Evolutionary conservation across 37 sponge, comb jelly and placozoan genomes (phyloP), one percentile per base, ranked within the genome.

Genomic region (Chondrosia reniformis): DNA sequence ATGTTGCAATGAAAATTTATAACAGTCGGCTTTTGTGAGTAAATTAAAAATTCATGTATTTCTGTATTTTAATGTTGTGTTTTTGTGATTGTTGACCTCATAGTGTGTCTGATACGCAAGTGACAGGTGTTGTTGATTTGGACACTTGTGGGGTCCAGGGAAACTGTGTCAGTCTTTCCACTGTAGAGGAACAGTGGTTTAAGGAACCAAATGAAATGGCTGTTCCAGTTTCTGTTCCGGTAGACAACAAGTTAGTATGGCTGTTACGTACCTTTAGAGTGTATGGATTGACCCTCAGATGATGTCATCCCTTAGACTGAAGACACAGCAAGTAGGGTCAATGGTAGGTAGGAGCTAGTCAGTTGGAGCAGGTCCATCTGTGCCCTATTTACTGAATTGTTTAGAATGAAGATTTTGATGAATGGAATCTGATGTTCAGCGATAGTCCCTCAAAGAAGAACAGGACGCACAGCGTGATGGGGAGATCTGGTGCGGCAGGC

Each of bases 361-460:
- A n/a, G n/a, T n/a, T n/a, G n/a, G n/a, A n/a, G n/a, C n/a, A n/a
- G n/a, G n/a, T n/a, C n/a, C n/a, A n/a, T n/a, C n/a, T n/a, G n/a
- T n/a, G n/a, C n/a, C n/a, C n/a, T n/a, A n/a, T n/a, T n/a, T n/a
- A n/a, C n/a, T n/a, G n/a, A n/a, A n/a, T n/a, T n/a, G n/a, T n/a
- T n/a, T n/a, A n/a, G n/a, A n/a, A 59, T 25, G 72, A 69, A 1
- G 72, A 82, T 33, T 41, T 36, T 89, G 94, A 88, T 15, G 93
- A 93, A 15, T 93, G 94, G 94, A 90, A 79, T n/a, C 75, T 81
- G 12, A 93, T 93, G 83, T 93, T 93, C 76, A 81, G 94, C 9
- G 84, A 83, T 4, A 46, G 66, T 7, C 72, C 52, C 3, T 31
- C 67, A 3, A 28, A 64, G 32, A 66, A 77, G 69, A 59, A 52